These are phyloP conservation scores for Pomacea maculata DNA, from an alignment of 1,140 invertebrate species.

Conservation along the genomic window DNA sequence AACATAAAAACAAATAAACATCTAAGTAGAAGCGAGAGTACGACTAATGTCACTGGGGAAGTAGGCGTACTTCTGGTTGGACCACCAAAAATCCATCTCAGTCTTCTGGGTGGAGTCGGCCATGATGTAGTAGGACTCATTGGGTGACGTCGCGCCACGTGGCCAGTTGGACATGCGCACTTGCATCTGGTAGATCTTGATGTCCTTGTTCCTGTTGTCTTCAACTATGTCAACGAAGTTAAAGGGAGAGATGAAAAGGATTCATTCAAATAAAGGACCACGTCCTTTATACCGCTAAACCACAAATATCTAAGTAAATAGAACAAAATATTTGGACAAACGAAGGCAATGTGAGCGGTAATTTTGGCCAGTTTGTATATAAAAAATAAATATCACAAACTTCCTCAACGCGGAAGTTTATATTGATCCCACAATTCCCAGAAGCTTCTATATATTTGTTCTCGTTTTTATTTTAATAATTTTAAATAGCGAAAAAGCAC, in stretches of 20 bases:
- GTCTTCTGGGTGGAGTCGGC: constrained; percentile 3
- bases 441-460: too few relatives aligned
- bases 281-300: neutral
- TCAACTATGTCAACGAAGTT: neutral
- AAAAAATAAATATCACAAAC: too few relatives aligned
- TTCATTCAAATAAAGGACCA: neutral
- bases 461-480: too few relatives aligned
- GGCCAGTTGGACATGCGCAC: constrained; percentile 19
- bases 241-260: neutral
- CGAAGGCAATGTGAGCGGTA: too few relatives aligned
- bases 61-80: constrained; percentile 3
- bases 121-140: constrained; percentile 13
- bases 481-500: too few relatives aligned
- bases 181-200: constrained; percentile 11
- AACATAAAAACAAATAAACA: neutral
- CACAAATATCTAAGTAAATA: neutral
- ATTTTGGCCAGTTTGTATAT: too few relatives aligned
- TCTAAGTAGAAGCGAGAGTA: neutral
- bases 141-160: neutral
- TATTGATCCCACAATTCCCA: too few relatives aligned
- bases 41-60: neutral
- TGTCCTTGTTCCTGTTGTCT: neutral
- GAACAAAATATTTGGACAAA: neutral
- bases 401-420: too few relatives aligned
- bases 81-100: neutral